These are phyloP conservation scores for Actenoides hombroni DNA, from an alignment of 2,113 vertebrate species.

Conservation along the genomic window DNA sequence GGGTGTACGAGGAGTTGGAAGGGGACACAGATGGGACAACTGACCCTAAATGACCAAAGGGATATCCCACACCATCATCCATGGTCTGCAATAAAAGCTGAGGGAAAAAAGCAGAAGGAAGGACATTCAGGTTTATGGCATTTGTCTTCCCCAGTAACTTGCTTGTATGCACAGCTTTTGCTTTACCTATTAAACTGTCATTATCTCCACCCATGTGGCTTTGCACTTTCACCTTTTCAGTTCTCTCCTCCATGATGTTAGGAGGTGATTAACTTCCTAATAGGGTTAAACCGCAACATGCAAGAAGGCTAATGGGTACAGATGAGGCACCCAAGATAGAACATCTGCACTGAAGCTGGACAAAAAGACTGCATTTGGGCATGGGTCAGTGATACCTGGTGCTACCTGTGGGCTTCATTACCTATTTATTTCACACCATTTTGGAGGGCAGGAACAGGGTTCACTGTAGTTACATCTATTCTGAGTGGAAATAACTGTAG, in stretches of 20 bases:
- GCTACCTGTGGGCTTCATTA: neutral
- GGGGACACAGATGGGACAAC: neutral
- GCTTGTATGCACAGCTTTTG: neutral
- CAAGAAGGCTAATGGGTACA: neutral
- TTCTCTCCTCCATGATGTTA: neutral
- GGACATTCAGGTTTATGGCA: fast-evolving
- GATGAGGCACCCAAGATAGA: neutral
- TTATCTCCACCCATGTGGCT: neutral
- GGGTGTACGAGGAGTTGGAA: neutral
- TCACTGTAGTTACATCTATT: neutral
- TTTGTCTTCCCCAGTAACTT: neutral
- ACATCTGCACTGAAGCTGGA: neutral
- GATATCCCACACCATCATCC: neutral
- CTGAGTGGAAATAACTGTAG: neutral
- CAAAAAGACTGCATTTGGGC: neutral
- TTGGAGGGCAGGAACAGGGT: neutral
- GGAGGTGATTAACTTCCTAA: neutral
- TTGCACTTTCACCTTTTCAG: neutral
- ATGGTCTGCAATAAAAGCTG: neutral
- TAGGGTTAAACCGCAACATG: fast-evolving
- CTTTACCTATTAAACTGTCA: neutral
- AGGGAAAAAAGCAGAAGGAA: neutral
- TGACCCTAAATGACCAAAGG: neutral
- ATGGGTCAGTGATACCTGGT: neutral
- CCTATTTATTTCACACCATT: neutral